Evolutionary conservation across 2,113 vertebrate species (phyloP), one percentile per base, ranked within the genome.

Genomic region (Plestiodon gilberti): DNA sequence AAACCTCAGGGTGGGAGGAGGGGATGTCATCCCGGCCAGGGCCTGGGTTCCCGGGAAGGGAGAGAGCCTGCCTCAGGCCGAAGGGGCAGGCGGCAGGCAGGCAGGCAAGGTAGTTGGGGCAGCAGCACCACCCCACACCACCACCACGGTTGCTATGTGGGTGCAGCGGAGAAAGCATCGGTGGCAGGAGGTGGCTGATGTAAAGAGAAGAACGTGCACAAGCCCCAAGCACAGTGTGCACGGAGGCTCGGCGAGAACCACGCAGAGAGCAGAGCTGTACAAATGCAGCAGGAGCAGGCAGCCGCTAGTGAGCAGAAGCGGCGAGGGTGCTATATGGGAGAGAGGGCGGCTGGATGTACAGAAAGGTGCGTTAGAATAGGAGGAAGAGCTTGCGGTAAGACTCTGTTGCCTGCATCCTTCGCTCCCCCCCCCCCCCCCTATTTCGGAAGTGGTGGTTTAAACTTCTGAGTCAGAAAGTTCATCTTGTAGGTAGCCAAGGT

Each of bases 41-140:
- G 90, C 88, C 89, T 89, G 91, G 88, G 84, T 78, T 35, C 77
- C 75, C 13, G 10, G 79, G 52, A 28, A 71, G 52, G 88, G 81
- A 69, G 75, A 73, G 64, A 82, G 84, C 90, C 43, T 73, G 75
- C 92, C 69, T 86, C 9, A 3, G 22, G 90, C 57, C 28, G 15
- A 11, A 70, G 71, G 81, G 76, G n/a, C 55, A 83, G 85, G 87
- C 62, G 88, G 88, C 92, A 86, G 43, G 88, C 90, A 79, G 71
- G 88, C 59, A 73, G 83, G 57, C 67, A 33, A 35, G 65, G 28
- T 52, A 17, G 6, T 13, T 3, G 40, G 74, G 43, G 40, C 43
- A 28, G 30, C 48, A 71, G 11, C 70, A 35, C 2, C 70, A 40
- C 2, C 70, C n/a, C n/a, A n/a, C n/a, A 71, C 17, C 70, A 35